These are phyloP conservation scores for Caenorhabditis sulstoni DNA, from an alignment of 2,888 invertebrate genomes.

Conservation along the genomic window DNA sequence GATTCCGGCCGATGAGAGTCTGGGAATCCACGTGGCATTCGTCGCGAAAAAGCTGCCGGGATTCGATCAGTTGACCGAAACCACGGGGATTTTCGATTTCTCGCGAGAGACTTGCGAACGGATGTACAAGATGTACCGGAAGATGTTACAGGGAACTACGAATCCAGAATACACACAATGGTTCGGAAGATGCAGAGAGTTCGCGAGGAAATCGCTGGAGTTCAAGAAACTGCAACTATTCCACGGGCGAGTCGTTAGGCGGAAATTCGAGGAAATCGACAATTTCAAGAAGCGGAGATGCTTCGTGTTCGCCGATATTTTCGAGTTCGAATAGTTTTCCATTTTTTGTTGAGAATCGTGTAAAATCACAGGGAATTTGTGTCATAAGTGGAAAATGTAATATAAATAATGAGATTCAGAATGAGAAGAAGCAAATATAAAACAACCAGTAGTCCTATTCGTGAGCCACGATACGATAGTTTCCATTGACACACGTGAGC, in stretches of 20 bases:
- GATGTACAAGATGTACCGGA: constrained; percentile 23
- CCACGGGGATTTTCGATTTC: constrained; percentile 6
- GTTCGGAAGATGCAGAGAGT: constrained; percentile 24
- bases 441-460: not conserved
- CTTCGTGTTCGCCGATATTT: constrained; percentile 30
- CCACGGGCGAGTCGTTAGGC: constrained; percentile 22
- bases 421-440: not conserved
- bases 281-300: constrained; percentile 17
- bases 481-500: constrained; percentile 72
- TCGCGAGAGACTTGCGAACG: not conserved
- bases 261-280: constrained; percentile 19
- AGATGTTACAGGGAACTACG: constrained; percentile 3
- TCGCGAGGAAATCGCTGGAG: constrained; percentile 11
- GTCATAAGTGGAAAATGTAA: not conserved
- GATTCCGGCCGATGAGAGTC: constrained; percentile 20
- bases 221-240: constrained; percentile 15
- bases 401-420: not conserved
- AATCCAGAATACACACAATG: constrained; percentile 20
- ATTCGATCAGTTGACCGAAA: not conserved
- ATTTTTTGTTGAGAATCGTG: constrained; percentile 3
- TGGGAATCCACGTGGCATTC: constrained; percentile 36
- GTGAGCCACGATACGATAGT: constrained; percentile 65
- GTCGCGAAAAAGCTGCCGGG: constrained; percentile 8
- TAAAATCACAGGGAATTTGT: constrained; percentile 4
- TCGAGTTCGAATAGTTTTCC: constrained; percentile 17